These are phyloP conservation scores for Corapipo altera DNA, from an alignment of 2,113 vertebrate species.

Conservation along the genomic window DNA sequence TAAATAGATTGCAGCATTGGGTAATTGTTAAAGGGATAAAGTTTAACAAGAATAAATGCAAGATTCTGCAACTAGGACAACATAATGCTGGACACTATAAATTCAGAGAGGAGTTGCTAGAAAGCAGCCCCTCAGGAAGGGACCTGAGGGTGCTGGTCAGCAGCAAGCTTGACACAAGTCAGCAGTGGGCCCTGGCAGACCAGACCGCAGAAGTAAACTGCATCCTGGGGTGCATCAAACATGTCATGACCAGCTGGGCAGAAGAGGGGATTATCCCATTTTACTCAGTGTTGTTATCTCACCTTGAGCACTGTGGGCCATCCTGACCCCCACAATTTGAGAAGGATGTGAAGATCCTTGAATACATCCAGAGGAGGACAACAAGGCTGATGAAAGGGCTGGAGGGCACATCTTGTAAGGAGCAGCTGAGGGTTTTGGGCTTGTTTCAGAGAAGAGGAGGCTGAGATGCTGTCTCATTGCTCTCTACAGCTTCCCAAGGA, in stretches of 20 bases:
- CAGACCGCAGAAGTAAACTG: accelerated
- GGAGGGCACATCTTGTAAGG: neutral
- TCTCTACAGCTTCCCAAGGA: neutral
- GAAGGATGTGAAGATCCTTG: neutral
- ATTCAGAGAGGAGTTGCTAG: neutral
- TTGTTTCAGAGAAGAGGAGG: neutral
- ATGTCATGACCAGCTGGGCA: too few species aligned
- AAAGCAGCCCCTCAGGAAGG: neutral
- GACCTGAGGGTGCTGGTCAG: neutral
- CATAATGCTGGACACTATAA: neutral
- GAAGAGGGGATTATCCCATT: accelerated
- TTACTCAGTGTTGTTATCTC: neutral
- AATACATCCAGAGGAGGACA: neutral
- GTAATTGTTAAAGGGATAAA: neutral
- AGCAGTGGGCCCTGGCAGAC: neutral
- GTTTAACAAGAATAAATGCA: neutral
- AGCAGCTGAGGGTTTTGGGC: neutral
- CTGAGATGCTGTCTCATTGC: too few species aligned
- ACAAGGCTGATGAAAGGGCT: neutral
- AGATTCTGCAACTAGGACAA: neutral
- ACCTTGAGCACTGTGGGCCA: neutral
- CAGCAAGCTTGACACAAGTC: neutral
- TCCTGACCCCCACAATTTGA: neutral
- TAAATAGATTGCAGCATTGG: neutral
- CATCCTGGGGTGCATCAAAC: neutral